These are phyloP conservation scores for Cyrtorhinus lividipennis DNA, from an alignment of 1,140 invertebrate species.

Conservation along the genomic window DNA sequence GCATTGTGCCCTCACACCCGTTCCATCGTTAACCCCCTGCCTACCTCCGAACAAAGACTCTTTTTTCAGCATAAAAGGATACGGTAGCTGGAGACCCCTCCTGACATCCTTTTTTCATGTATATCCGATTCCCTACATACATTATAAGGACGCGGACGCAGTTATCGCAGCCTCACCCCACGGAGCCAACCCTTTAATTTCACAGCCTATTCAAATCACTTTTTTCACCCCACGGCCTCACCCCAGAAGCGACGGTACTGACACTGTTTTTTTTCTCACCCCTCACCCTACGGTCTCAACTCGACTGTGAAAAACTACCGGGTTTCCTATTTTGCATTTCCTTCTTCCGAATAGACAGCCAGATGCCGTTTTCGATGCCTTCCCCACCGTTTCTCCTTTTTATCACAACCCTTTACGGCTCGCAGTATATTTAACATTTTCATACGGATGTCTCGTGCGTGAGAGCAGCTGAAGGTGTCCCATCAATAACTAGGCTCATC, in stretches of 20 bases:
- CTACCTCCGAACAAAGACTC: neutral
- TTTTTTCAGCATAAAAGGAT: slow-evolving; percentile 18
- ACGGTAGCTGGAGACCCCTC: slow-evolving; percentile 10
- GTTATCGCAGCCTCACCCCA: slow-evolving; percentile 19
- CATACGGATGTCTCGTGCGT: slow-evolving; percentile 22
- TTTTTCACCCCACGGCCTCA: slow-evolving; percentile 18
- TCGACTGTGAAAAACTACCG: slow-evolving; percentile 23
- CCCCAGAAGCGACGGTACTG: neutral
- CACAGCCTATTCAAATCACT: slow-evolving; percentile 23
- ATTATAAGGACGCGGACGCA: slow-evolving; percentile 21
- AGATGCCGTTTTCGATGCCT: neutral
- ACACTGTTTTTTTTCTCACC: slow-evolving; percentile 20
- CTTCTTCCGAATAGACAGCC: slow-evolving; percentile 1
- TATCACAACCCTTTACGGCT: slow-evolving; percentile 21
- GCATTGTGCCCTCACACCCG: slow-evolving; percentile 6
- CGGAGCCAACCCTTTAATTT: slow-evolving; percentile 25
- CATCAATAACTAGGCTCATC: slow-evolving; percentile 12
- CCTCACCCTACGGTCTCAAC: slow-evolving; percentile 11
- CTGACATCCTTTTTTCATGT: slow-evolving; percentile 23
- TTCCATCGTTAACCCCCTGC: slow-evolving; percentile 14
- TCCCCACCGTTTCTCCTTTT: neutral
- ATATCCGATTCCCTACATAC: slow-evolving; percentile 25
- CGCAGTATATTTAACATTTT: slow-evolving; percentile 25
- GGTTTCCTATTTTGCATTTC: slow-evolving; percentile 25
- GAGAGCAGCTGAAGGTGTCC: slow-evolving; percentile 11